These are phyloP conservation scores for Diceros bicornis DNA, from an alignment of 2,797 vertebrate species.

Conservation along the genomic window DNA sequence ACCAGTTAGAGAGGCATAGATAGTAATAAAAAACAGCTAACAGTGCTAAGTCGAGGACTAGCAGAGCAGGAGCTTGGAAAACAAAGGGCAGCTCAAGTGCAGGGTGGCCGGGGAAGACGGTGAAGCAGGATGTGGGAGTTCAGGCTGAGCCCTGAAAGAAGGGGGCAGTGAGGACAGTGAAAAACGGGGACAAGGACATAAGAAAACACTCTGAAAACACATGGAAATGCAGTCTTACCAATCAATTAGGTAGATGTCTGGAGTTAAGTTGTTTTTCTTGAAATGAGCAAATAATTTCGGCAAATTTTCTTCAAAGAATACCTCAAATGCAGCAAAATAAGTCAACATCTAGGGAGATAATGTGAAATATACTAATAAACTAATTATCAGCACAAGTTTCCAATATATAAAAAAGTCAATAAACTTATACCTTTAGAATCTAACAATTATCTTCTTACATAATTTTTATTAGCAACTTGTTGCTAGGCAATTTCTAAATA, in stretches of 20 bases:
- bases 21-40: not conserved
- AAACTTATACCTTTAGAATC: not conserved
- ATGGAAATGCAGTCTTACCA: constrained; percentile 91
- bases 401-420: not conserved
- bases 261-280: constrained; percentile 96
- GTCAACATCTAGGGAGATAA: constrained; percentile 94
- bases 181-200: fast-evolving
- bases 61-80: not conserved
- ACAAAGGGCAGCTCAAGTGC: not conserved
- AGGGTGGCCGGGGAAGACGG: not conserved
- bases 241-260: constrained; percentile 98
- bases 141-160: not conserved
- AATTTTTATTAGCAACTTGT: too few species aligned
- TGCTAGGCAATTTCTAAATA: not conserved
- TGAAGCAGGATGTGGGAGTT: not conserved
- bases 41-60: fast-evolving
- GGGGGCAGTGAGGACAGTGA: not conserved
- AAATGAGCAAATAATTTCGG: constrained; percentile 98
- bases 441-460: fast-evolving
- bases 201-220: not conserved
- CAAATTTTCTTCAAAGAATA: constrained; percentile 98
- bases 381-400: not conserved
- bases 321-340: constrained; percentile 97
- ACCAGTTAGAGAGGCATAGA: not conserved
- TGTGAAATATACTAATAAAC: not conserved